Evolutionary conservation across 2,888 invertebrate genomes (phyloP).

Genomic region (Apotomis turbidana): DNA sequence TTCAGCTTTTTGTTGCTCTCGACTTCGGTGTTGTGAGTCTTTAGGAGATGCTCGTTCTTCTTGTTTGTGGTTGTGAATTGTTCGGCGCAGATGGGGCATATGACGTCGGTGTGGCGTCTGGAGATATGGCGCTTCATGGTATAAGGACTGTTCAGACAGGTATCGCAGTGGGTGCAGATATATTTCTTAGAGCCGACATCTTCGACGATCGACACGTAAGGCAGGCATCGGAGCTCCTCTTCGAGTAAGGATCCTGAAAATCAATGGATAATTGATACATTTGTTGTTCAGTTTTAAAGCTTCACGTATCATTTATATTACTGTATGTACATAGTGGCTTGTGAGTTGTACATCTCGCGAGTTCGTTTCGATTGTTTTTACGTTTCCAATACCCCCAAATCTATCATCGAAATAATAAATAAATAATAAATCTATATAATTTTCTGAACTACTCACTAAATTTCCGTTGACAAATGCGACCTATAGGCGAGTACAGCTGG

Average conservation of each 20-base stretch:
- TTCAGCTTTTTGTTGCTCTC: neutral
- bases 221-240: constrained; percentile 7
- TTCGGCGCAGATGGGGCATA: constrained; percentile 31
- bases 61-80: constrained; percentile 8
- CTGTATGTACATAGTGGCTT: too few species aligned
- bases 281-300: neutral
- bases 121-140: constrained; percentile 11
- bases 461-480: too few species aligned
- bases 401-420: too few species aligned
- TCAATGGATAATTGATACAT: constrained; percentile 4
- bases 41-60: constrained; percentile 18
- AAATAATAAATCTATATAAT: too few species aligned
- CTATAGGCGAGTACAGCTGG: too few species aligned
- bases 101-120: constrained; percentile 6
- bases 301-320: too few species aligned
- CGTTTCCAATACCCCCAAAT: too few species aligned
- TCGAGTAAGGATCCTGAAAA: constrained; percentile 15
- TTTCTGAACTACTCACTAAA: too few species aligned
- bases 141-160: neutral
- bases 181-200: constrained; percentile 10
- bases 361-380: too few species aligned
- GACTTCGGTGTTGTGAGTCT: constrained; percentile 10
- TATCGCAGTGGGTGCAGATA: constrained; percentile 14
- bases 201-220: constrained; percentile 5
- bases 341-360: too few species aligned